Base-by-base conservation (phyloP, 1,140 invertebrate species). In the Solenopsis invicta region DNA sequence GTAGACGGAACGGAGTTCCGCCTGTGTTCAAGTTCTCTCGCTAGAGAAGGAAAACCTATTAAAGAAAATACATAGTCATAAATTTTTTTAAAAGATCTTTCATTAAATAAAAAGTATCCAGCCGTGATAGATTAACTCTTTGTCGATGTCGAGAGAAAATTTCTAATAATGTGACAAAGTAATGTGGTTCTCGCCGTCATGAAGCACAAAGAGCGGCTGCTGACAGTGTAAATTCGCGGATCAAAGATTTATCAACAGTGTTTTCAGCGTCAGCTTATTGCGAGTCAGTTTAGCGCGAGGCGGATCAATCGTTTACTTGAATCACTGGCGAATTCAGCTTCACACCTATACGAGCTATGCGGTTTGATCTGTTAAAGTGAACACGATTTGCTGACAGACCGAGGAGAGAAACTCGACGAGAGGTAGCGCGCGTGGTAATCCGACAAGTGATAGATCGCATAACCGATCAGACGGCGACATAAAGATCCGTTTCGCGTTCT, bases 261-360 rank as follows among this genome's bases (percentile, higher is more conserved):
- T 48, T 74, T 48, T 56, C 9, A 18, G n/a, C 24, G 5, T 37
- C 9, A 34, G 9, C 21, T 37, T 9, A n/a, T 76, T 74, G 48
- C 41, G 34, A 69, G 2, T 59, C 59, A n/a, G n/a, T n/a, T 59
- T 16, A 48, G 18, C 0, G 18, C 6, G 2, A 18, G 48, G 56
- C 80, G 45, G 69, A 61, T n/a, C 56, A 37, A 50, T 41, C 80
- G 67, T 84, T 75, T 74, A 75, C 80, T 21, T 61, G 54, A 12
- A 74, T 61, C 69, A 50, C 80, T 84, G 67, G 9, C 61, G 45
- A 24, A 34, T 48, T 48, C 37, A 48, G 37, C 54, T 84, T 75
- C n/a, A 24, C 21, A n/a, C n/a, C 13, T 13, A 13, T 18, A 62
- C 16, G 45, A 13, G 16, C 69, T 3, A 48, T 61, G 69, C 69